Conservation (phyloP, 37 sponge, comb jelly and placozoan species). For the Aplysina aerophoba region DNA sequence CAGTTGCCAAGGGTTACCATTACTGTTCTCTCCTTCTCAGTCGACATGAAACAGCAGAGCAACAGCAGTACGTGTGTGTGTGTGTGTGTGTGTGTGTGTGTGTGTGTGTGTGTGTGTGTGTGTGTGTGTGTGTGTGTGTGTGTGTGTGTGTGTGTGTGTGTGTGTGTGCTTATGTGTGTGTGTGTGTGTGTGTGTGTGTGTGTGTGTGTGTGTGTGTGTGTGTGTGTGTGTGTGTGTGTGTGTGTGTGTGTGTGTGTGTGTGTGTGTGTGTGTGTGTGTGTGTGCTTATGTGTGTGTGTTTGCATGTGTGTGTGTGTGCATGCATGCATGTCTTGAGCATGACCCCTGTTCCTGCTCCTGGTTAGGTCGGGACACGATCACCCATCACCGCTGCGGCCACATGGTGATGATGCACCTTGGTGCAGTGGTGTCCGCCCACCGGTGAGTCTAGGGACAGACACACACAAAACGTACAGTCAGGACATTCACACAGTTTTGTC, state of each 20-base stretch:
- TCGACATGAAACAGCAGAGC: neutral
- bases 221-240: neutral
- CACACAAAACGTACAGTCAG: too few species aligned
- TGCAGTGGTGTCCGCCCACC: too few species aligned
- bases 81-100: conserved; percentile 19
- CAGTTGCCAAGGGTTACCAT: conserved; percentile 51
- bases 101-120: neutral
- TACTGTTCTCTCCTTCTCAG: conserved; percentile 72
- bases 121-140: conserved; percentile 21
- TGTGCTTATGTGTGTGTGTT: neutral
- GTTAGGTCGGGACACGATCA: too few species aligned
- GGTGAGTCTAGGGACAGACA: too few species aligned
- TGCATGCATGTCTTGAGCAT: neutral
- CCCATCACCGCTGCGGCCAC: too few species aligned
- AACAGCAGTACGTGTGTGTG: neutral
- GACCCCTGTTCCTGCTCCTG: neutral
- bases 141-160: conserved; percentile 23
- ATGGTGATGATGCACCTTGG: too few species aligned
- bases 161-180: neutral
- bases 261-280: conserved; percentile 3
- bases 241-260: neutral
- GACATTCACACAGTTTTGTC: too few species aligned
- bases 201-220: neutral
- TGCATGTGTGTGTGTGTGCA: neutral
- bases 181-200: neutral